Conservation (phyloP, 1,140 invertebrate species). For the Ceratosolen fusciceps region DNA sequence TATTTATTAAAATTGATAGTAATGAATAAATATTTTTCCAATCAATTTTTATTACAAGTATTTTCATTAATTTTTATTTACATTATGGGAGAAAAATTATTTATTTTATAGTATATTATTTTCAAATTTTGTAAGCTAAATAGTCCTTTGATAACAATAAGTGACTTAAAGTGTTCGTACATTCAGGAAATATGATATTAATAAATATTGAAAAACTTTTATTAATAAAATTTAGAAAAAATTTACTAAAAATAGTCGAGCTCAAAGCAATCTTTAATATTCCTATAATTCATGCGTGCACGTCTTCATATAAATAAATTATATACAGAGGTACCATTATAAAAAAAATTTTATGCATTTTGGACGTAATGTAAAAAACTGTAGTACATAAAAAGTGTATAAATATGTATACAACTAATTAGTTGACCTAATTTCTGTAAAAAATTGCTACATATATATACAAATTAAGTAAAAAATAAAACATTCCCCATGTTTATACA, state of each 20-base stretch:
- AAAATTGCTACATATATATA: neutral
- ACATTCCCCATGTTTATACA: conserved; percentile 35
- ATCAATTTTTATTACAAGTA: no score
- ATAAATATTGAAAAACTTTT: conserved; percentile 29
- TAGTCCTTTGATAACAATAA: conserved; percentile 13
- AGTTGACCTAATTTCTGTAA: conserved; percentile 29
- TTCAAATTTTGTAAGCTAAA: neutral
- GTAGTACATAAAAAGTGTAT: conserved; percentile 28
- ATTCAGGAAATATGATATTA: neutral
- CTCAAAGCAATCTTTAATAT: neutral
- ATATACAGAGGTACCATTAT: conserved; percentile 25
- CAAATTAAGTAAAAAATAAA: conserved; percentile 17
- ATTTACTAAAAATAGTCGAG: conserved; percentile 9
- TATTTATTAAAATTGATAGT: no score
- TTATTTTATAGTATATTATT: no score
- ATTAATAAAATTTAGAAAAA: conserved; percentile 16
- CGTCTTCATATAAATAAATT: conserved; percentile 42
- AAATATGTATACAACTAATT: conserved; percentile 26
- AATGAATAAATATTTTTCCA: no score
- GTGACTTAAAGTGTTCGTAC: conserved; percentile 35
- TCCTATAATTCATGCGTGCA: conserved; percentile 10
- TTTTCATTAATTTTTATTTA: no score
- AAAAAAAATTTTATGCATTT: conserved; percentile 44
- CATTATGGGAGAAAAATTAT: no score
- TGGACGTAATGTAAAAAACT: conserved; percentile 44